These are phyloP conservation scores for Tipula vernalis DNA, from an alignment of 2,888 invertebrate genomes.

Conservation along the genomic window DNA sequence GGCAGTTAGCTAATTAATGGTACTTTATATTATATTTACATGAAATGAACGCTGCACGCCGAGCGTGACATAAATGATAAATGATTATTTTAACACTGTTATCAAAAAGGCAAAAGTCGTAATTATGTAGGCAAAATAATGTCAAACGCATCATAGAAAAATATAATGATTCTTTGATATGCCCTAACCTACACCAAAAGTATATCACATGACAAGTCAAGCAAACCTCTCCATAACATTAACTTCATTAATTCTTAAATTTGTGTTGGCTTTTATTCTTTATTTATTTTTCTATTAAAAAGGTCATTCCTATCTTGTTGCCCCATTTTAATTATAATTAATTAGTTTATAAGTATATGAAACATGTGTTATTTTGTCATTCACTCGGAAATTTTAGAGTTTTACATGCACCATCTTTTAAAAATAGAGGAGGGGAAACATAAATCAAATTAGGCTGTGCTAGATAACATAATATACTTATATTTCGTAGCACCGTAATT, in stretches of 20 bases:
- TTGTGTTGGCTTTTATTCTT: background rate
- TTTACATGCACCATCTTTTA: background rate
- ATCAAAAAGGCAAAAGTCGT: background rate
- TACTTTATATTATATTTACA: background rate
- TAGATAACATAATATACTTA: background rate
- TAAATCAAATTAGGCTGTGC: background rate
- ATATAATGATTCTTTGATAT: background rate
- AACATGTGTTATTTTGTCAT: background rate
- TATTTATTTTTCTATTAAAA: background rate
- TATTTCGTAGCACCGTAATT: background rate
- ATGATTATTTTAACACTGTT: background rate
- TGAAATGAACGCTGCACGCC: background rate
- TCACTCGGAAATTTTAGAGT: background rate
- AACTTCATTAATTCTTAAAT: background rate
- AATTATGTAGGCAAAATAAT: background rate
- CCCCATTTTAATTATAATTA: background rate
- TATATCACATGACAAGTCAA: background rate
- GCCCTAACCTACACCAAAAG: background rate
- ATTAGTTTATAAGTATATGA: background rate
- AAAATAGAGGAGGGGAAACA: background rate
- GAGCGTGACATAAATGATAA: background rate
- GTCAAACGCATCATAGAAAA: background rate
- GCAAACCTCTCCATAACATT: too few relatives aligned
- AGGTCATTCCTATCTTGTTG: background rate
- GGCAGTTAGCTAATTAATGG: background rate